Percentiles rank a stretch among this genome's conserved stretches.
Evolutionary conservation across 2,888 invertebrate species (phyloP).

Genomic region (Callyntrura sp.): DNA sequence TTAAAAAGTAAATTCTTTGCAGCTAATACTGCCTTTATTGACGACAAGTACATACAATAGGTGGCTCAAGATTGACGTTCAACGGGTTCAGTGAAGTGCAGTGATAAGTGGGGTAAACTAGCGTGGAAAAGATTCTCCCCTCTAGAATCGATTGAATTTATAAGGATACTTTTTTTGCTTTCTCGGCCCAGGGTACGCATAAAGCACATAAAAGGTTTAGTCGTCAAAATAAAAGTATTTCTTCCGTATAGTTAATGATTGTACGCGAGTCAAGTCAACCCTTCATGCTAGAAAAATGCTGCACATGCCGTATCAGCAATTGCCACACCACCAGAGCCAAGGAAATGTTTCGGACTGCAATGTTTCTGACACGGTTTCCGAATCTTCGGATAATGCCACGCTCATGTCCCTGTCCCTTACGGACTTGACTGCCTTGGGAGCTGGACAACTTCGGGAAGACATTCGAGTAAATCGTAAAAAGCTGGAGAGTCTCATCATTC

Average conservation of each 20-base stretch:
- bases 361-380: slow-evolving; percentile 84
- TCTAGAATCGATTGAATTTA: background rate
- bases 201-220: background rate
- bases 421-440: slow-evolving; percentile 82
- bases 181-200: slow-evolving; percentile 34
- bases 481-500: slow-evolving; percentile 82
- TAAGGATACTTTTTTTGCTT: background rate
- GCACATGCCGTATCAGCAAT: slow-evolving; percentile 73
- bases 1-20: background rate
- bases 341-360: slow-evolving; percentile 79
- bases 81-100: slow-evolving; percentile 19
- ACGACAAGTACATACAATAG: background rate
- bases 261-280: background rate
- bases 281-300: slow-evolving; percentile 75
- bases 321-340: slow-evolving; percentile 77
- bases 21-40: background rate
- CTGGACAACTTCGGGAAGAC: slow-evolving; percentile 83
- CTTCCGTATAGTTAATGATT: slow-evolving; percentile 19
- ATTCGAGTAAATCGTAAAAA: slow-evolving; percentile 83
- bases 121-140: background rate
- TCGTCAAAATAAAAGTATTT: background rate
- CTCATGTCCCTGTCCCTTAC: slow-evolving; percentile 82
- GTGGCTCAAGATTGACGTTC: background rate
- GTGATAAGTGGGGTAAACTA: background rate
- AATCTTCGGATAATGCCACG: slow-evolving; percentile 84